Evolutionary conservation across 2,888 invertebrate genomes (phyloP).

Genomic region (Protophormia terraenovae): DNA sequence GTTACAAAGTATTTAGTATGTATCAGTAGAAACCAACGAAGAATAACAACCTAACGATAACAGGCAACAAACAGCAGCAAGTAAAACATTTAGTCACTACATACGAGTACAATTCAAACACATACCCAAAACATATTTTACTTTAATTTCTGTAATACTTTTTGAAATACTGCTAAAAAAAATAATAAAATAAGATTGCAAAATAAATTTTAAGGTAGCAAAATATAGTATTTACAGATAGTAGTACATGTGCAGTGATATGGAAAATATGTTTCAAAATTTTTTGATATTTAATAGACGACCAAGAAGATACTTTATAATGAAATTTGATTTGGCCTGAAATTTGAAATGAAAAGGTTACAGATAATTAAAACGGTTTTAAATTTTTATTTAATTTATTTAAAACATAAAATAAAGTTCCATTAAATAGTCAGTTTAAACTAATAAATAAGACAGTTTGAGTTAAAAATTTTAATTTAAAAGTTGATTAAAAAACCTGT

Average conservation of each 20-base stretch:
- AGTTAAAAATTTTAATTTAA: no score
- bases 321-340: neutral
- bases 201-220: neutral
- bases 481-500: no score
- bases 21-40: conserved; percentile 38
- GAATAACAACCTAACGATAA: conserved; percentile 7
- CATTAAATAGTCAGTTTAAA: no score
- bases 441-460: no score
- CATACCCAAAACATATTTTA: conserved; percentile 56
- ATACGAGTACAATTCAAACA: conserved; percentile 26
- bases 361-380: no score
- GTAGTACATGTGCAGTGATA: neutral
- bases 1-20: conserved; percentile 60
- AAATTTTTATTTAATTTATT: no score
- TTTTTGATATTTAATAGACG: neutral
- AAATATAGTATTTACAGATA: neutral
- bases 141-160: conserved; percentile 50
- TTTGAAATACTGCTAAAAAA: neutral
- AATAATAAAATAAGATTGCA: neutral
- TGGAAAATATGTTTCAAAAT: neutral
- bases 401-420: no score
- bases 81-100: neutral
- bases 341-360: no score
- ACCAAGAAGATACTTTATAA: neutral
- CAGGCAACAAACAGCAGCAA: neutral